Evolutionary conservation across 2,888 invertebrate species (phyloP), one percentile per base, ranked within the genome.

Genomic region (Nephrocerus scutellatus): DNA sequence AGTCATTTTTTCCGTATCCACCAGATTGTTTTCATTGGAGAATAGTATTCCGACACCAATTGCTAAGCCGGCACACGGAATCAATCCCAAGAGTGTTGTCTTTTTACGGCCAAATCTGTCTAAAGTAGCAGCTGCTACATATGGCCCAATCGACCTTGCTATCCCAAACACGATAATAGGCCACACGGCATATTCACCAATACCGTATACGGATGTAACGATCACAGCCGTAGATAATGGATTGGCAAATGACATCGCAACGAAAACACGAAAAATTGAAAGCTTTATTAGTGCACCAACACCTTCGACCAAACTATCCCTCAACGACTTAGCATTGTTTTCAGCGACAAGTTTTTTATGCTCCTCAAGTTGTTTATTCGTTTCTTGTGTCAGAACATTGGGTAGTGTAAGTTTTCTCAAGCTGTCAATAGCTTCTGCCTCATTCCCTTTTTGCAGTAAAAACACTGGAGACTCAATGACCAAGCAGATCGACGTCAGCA

Each of bases 391-490:
- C 9, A 54, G 14, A 1, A 37, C 36, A 3, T 30, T 14, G 0
- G 61, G 56, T 2, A 41, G 42, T 30, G 65, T 62, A 5, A 64
- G 45, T 4, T 54, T 53, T 2, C 60, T 53, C 18, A 62, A 38
- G 2, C 47, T 31, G 3, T 63, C 54, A 1, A 59, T 41, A 2
- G 67, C 63, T 16, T 43, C 36, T 14, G 48, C 29, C 22, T 63
- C 62, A 2, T 59, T 45, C 4, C 49, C 50, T 18, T 49, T 54
- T 9, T 49, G 44, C 33, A 66, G 45, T 42, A 47, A 38, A 9
- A 50, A 51, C 4, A 61, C 47, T 7, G 63, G 62, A 4, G 66
- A 62, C 30, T 64, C 67, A 15, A 58, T 47, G 24, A 41, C 37
- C 6, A 53, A 14, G 0, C 51, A 16, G 2, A 24, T 36, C n/a